Percentiles rank a stretch among this genome's conserved stretches.
phyloP scores from a whole-genome alignment of 2,797 vertebrate genomes.

The Threskiornis aethiopicus region DNA sequence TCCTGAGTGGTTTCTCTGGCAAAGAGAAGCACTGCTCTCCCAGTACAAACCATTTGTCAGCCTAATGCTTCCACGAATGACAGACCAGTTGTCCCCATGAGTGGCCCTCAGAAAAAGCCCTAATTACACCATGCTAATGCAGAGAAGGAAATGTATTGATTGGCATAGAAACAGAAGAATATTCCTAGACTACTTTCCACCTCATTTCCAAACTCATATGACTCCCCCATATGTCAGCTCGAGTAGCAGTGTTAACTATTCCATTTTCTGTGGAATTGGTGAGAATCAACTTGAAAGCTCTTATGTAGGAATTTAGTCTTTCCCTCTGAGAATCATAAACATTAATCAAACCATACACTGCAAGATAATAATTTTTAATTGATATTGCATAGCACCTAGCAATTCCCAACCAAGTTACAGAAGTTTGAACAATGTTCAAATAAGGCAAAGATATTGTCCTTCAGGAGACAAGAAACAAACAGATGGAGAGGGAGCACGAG shows the following conservation, averaged over 20 bases:
- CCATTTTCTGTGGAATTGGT: constrained; percentile 13
- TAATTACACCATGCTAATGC: not conserved
- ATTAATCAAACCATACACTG: not conserved
- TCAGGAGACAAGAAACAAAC: not conserved
- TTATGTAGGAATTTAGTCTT: not conserved
- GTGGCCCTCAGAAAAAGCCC: not conserved
- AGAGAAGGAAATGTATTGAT: not conserved
- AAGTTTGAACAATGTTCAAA: not conserved
- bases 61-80: not conserved
- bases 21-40: not conserved
- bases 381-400: not conserved
- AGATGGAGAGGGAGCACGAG: not conserved
- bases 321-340: not conserved
- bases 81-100: not conserved
- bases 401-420: not conserved
- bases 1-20: not conserved
- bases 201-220: not conserved
- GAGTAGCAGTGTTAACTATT: not conserved
- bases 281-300: not conserved
- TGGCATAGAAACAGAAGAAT: not conserved
- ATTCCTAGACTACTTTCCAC: not conserved
- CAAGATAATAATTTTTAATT: constrained; percentile 20
- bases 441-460: not conserved
- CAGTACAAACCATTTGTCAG: not conserved
- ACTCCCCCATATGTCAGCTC: not conserved